These are phyloP conservation scores for Caenorhabditis sp. DNA, from an alignment of 2,888 invertebrate genomes.

Conservation along the genomic window DNA sequence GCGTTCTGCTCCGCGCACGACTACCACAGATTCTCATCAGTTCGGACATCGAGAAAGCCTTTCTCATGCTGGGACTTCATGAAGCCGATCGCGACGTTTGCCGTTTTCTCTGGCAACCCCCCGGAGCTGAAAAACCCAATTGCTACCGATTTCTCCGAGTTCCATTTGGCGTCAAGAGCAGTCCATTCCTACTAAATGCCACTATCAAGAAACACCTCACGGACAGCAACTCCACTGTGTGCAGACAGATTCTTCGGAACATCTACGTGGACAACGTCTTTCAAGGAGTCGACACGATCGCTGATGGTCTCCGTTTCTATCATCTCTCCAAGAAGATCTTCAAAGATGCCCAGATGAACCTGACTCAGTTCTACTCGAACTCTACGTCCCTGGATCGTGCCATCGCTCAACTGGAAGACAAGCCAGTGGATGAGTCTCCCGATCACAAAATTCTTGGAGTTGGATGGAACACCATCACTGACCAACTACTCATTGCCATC, in stretches of 20 bases:
- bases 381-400: background rate
- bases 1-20: conserved; percentile 58
- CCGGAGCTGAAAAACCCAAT: background rate
- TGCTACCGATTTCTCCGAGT: conserved; percentile 56
- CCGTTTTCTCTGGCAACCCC: conserved; percentile 59
- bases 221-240: too few relatives aligned
- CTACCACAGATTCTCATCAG: conserved; percentile 21
- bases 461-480: conserved; percentile 3
- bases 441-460: conserved; percentile 24
- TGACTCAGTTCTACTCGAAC: conserved; percentile 3
- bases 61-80: conserved; percentile 55
- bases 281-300: background rate
- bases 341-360: background rate
- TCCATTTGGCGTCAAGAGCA: conserved; percentile 60
- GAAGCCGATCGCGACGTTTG: conserved; percentile 53
- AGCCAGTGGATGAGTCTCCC: background rate
- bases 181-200: conserved; percentile 61
- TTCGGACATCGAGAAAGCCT: conserved; percentile 68
- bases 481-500: background rate
- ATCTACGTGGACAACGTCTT: conserved; percentile 6
- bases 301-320: conserved; percentile 1
- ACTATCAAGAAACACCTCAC: conserved; percentile 29
- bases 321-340: background rate
- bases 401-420: too few relatives aligned
- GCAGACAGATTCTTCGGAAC: background rate